Percentiles rank a stretch among this genome's conserved stretches.
phyloP scores from a whole-genome alignment of 2,797 vertebrate species.

The Vipera ursinii region DNA sequence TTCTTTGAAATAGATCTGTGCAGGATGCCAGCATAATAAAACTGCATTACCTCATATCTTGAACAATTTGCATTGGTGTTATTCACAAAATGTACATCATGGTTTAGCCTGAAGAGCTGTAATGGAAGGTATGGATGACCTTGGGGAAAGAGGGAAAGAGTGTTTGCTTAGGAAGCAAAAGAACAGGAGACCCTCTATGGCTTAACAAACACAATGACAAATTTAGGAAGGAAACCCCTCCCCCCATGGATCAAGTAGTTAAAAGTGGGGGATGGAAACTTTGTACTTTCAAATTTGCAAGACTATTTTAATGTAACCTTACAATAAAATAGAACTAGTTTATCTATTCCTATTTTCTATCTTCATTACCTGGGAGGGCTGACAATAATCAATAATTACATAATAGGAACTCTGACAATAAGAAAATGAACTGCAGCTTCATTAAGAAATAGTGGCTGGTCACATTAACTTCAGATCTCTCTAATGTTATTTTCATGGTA shows the following conservation, averaged over 20 bases:
- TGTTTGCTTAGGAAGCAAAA: not conserved
- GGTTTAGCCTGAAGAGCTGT: not conserved
- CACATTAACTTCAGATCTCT: not conserved
- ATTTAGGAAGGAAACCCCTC: not conserved
- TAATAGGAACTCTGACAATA: not conserved
- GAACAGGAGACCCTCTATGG: not conserved
- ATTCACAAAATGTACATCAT: not conserved
- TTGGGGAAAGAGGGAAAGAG: not conserved
- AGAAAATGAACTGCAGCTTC: not conserved
- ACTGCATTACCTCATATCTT: not conserved
- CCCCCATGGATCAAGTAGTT: not conserved
- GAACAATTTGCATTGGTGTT: not conserved
- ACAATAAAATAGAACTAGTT: not conserved
- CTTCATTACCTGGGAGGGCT: not conserved
- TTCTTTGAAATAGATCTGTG: not conserved
- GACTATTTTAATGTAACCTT: not conserved
- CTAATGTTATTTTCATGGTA: not conserved
- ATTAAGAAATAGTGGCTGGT: not conserved
- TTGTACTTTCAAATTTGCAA: not conserved
- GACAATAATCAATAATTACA: not conserved
- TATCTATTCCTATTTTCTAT: not conserved
- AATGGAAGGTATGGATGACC: not conserved
- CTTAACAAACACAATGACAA: not conserved
- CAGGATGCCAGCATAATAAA: not conserved
- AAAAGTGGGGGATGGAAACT: not conserved